These are phyloP conservation scores for Ostrea edulis DNA, from an alignment of 1,140 invertebrate genomes.

Conservation along the genomic window DNA sequence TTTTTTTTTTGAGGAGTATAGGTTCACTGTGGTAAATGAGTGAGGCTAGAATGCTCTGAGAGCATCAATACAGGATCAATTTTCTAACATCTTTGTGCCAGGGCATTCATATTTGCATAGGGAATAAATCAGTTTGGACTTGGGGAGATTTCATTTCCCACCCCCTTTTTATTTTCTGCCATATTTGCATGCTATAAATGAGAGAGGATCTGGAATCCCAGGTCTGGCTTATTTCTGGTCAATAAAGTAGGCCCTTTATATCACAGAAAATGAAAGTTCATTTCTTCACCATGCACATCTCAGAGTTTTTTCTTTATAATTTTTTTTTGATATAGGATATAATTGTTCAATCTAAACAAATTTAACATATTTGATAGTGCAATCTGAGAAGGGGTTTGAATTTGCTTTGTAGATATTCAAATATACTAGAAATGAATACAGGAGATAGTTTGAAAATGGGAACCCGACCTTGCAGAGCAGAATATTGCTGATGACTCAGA, in stretches of 20 bases:
- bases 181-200: conserved; percentile 35
- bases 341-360: not conserved
- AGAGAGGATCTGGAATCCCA: conserved; percentile 1
- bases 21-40: not conserved
- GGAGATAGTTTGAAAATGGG: not conserved
- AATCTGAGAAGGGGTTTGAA: too few species aligned
- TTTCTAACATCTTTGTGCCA: conserved; percentile 38
- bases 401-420: not conserved
- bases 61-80: conserved; percentile 32
- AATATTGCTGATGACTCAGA: conserved; percentile 18
- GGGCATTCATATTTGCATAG: conserved; percentile 36
- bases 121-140: conserved; percentile 37
- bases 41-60: not conserved
- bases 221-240: not conserved
- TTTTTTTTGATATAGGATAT: not conserved
- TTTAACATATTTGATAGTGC: not conserved
- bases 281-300: not conserved
- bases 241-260: not conserved
- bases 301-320: not conserved
- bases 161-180: conserved; percentile 22
- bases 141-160: conserved; percentile 27
- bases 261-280: not conserved
- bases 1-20: not conserved
- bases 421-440: not conserved
- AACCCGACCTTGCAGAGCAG: not conserved